These are phyloP conservation scores for Hesperophylax magnus DNA, from an alignment of 1,140 invertebrate species.

Conservation along the genomic window DNA sequence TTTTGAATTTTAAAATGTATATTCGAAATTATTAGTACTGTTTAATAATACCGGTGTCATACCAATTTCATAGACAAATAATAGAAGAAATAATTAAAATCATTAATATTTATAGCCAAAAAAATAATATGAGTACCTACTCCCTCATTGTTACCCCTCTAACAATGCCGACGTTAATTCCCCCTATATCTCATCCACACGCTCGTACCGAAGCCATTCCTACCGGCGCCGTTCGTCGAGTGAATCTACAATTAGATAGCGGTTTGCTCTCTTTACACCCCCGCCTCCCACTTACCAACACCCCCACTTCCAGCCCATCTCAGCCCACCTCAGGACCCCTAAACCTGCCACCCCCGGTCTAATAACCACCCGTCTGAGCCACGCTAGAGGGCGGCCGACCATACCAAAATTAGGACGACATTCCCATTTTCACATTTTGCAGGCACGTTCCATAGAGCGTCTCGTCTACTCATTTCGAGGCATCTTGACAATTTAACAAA, in stretches of 20 bases:
- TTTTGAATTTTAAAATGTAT: too few relatives aligned
- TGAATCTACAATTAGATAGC: conserved; percentile 32
- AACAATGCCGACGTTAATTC: background rate
- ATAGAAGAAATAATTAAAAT: too few relatives aligned
- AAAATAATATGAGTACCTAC: too few relatives aligned
- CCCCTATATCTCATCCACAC: background rate
- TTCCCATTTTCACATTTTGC: conserved; percentile 9
- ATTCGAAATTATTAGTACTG: too few relatives aligned
- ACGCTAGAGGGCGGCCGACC: conserved; percentile 12
- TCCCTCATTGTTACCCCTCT: too few relatives aligned
- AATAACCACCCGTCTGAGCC: too few relatives aligned
- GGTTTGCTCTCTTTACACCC: conserved; percentile 26
- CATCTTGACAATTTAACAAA: conserved; percentile 30
- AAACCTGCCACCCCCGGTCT: background rate
- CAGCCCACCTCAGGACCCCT: background rate
- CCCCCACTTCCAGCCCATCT: background rate
- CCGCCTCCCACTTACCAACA: background rate
- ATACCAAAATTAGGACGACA: conserved; percentile 20
- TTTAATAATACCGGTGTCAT: too few relatives aligned
- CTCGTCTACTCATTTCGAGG: conserved; percentile 29
- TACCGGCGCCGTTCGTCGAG: conserved; percentile 10
- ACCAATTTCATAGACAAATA: too few relatives aligned
- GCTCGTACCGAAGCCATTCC: conserved; percentile 5
- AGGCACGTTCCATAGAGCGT: conserved; percentile 11
- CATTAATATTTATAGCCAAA: too few relatives aligned